Base-by-base conservation (phyloP, 2,113 vertebrate species). In the Alosa alosa region DNA sequence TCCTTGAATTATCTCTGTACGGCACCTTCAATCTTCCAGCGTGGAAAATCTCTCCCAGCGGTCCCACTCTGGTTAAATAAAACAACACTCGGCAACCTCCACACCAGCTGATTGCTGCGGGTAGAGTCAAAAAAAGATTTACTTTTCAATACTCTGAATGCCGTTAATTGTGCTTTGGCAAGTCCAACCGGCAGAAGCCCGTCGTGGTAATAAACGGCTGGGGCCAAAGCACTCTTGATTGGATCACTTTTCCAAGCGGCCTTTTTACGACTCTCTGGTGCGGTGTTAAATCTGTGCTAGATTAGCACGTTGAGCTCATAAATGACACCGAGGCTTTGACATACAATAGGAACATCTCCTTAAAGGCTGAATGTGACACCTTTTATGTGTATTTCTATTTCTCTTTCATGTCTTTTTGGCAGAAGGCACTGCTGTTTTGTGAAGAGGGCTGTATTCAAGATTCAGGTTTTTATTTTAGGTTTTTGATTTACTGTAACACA, bases 251-350 rank as follows among this genome's bases (percentile, higher is more conserved):
- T 86, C 47, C 55, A 50, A 64, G 85, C 60, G 57, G 25, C 13
- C 72, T n/a, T 36, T 4, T 86, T 83, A 86, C 25, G 5, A 45
- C 81, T 44, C 85, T 86, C 85, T 4, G 44, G 55, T 86, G 85
- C 5, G 46, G 81, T n/a, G 41, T 82, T 82, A 68, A 57, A 13
- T 84, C 60, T 68, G 25, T 81, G 50, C 81, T 52, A 82, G 81
- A 86, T 86, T 86, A 86, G 25, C 81, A 83, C 82, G 82, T 72
- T 39, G 55, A 86, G 60, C 57, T 82, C 45, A 75, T 86, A 86
- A 86, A 86, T 82, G 6, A 20, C 36, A 50, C 52, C n/a, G 78
- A 49, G 52, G 64, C 25, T 86, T 78, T 86, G 57, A 86, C 85
- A 83, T 75, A 82, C 45, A 83, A 83, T 78, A 78, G 72, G 72